Percentiles rank a stretch among this genome's conserved stretches.
Conservation (phyloP, 2,113 vertebrate genomes). For the cat (Felis catus) region DNA sequence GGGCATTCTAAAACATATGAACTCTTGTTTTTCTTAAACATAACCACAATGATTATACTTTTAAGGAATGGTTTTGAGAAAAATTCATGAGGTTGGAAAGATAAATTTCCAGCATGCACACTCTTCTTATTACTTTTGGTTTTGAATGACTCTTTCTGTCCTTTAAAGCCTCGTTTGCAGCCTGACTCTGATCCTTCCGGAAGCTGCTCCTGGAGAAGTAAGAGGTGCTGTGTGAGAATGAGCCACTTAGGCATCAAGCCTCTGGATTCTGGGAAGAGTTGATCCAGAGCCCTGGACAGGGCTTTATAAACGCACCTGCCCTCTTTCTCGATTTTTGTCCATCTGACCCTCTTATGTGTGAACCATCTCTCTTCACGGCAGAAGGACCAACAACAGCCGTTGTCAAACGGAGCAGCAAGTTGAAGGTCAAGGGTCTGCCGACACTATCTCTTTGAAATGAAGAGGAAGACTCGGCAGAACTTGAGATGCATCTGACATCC, state of each 20-base stretch:
- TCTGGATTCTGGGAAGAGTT: conserved; percentile 49
- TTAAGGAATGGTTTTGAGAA: not conserved
- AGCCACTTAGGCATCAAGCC: conserved; percentile 12
- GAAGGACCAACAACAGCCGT: conserved; percentile 21
- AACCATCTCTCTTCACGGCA: not conserved
- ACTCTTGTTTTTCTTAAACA: not conserved
- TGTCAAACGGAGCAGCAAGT: not conserved
- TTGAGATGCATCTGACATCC: not conserved
- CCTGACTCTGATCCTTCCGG: conserved; percentile 14
- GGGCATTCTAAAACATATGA: not conserved
- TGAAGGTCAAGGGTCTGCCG: not conserved
- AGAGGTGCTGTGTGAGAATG: conserved; percentile 2
- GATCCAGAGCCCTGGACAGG: conserved; percentile 42
- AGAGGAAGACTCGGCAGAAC: not conserved
- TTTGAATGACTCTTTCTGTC: not conserved
- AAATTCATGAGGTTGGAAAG: not conserved
- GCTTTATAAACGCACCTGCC: conserved; percentile 35
- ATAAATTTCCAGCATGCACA: not conserved
- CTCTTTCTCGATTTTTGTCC: conserved; percentile 38
- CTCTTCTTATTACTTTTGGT: not conserved
- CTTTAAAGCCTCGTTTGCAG: not conserved
- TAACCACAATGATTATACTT: not conserved
- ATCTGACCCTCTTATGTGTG: conserved; percentile 30
- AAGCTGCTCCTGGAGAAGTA: not conserved
- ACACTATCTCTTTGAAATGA: not conserved